A percentile compares a stretch with the other conserved stretches of the same genome.
These are phyloP conservation scores for Lepidocyrtoides sp. DNA, from an alignment of 2,888 invertebrate genomes.

Conservation along the genomic window DNA sequence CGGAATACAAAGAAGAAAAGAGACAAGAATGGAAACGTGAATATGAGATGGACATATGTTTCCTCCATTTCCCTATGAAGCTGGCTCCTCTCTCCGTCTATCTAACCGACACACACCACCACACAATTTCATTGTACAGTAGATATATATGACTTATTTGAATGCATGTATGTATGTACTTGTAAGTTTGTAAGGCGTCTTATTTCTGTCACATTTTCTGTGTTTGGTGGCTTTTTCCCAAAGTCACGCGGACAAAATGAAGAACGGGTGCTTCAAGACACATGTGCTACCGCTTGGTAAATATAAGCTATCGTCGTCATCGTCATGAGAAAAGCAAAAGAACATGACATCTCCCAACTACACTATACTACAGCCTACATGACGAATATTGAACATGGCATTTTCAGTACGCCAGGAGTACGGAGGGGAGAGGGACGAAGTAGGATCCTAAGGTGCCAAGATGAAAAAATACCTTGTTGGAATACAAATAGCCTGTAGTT, in stretches of 20 bases:
- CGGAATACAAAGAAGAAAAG: slow-evolving; percentile 22
- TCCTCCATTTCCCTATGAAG: slow-evolving; percentile 55
- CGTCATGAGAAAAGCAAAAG: slow-evolving; percentile 46
- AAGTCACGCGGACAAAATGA: slow-evolving; percentile 73
- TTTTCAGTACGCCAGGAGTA: slow-evolving; percentile 37
- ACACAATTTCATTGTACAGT: slow-evolving; percentile 4
- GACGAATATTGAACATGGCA: slow-evolving; percentile 16
- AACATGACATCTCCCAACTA: slow-evolving; percentile 58
- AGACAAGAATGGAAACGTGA: slow-evolving; percentile 67
- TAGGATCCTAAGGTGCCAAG: slow-evolving; percentile 79
- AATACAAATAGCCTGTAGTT: slow-evolving; percentile 82
- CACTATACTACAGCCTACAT: background rate
- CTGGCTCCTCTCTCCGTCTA: background rate
- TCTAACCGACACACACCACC: background rate
- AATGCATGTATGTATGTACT: background rate
- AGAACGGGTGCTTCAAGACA: slow-evolving; percentile 74
- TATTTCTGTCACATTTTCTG: slow-evolving; percentile 49
- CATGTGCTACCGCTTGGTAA: slow-evolving; percentile 70
- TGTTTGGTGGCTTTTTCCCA: slow-evolving; percentile 50
- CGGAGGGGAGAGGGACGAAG: slow-evolving; percentile 29
- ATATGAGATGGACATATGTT: slow-evolving; percentile 76
- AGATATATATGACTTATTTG: background rate
- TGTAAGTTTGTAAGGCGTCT: slow-evolving; percentile 4
- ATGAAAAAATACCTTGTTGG: slow-evolving; percentile 82
- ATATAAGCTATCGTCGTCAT: slow-evolving; percentile 63